Conservation (phyloP, 2,797 vertebrate species). For the Schizopygopsis malacanthus region DNA sequence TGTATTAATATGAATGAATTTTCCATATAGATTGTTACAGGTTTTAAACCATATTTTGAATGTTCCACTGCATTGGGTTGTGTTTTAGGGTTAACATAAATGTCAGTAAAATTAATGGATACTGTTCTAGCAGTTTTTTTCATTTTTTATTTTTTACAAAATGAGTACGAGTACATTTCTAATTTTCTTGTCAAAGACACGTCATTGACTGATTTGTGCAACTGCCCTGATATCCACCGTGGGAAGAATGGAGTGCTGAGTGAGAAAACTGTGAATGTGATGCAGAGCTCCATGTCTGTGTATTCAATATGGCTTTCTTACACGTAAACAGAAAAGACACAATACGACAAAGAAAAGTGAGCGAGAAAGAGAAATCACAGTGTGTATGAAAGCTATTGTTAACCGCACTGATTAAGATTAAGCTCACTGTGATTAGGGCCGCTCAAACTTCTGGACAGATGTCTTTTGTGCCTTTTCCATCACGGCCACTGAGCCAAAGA, state of each 20-base stretch:
- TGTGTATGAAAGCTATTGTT: slow-evolving; percentile 19
- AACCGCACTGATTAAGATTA: slow-evolving; percentile 30
- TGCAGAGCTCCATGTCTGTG: slow-evolving; percentile 40
- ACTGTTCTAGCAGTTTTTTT: too few relatives aligned
- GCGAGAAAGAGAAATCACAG: slow-evolving; percentile 12
- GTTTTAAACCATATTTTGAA: too few relatives aligned
- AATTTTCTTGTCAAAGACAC: neutral
- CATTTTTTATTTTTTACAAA: neutral
- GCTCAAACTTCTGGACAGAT: slow-evolving; percentile 33
- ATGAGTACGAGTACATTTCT: neutral
- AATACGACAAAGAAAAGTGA: neutral
- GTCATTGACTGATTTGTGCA: neutral
- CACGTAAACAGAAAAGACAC: slow-evolving; percentile 25
- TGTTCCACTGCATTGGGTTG: too few relatives aligned
- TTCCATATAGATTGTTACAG: too few relatives aligned
- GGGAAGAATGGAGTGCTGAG: neutral
- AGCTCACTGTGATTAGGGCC: slow-evolving; percentile 13
- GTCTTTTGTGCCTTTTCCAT: slow-evolving; percentile 36
- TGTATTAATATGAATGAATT: too few relatives aligned
- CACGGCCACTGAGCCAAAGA: slow-evolving; percentile 3
- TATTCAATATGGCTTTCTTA: slow-evolving; percentile 22
- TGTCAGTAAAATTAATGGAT: too few relatives aligned
- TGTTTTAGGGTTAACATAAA: too few relatives aligned
- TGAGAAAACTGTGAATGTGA: neutral
- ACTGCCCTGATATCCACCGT: neutral